Evolutionary conservation across 2,797 vertebrate species (phyloP), one percentile per base, ranked within the genome.

Genomic region (Epinephelus malabaricus): DNA sequence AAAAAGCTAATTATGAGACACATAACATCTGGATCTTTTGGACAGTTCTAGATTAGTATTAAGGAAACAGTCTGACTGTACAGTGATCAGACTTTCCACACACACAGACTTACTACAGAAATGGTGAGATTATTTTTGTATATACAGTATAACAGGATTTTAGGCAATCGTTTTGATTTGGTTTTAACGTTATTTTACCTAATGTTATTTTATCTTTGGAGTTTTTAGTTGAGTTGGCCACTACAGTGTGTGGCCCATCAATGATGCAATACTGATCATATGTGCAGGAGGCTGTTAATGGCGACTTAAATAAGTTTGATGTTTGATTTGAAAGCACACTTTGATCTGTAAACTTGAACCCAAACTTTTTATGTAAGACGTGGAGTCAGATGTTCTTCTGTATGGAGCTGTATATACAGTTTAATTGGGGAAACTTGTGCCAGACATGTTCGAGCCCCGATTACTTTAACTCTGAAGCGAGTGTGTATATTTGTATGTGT

Each of bases 161-260:
- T 63, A 85, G 79, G 67, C 60, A 71, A 61, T 73, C n/a, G 8
- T 84, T 90, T 86, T 73, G 46, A 56, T 74, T 85, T 47, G 66
- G 55, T 89, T 93, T 87, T 78, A 86, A 80, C 82, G 72, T 63
- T 75, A 61, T 92, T 86, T 87, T 83, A 67, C 62, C 17, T 21
- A 68, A 60, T 49, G 12, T 65, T 75, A 25, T 77, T 79, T 88
- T 71, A 47, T 71, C 23, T 53, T 81, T 85, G 2, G n/a, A 53
- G 51, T 25, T 55, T 43, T 83, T 80, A 66, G 84, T 69, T 75
- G 64, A 84, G 34, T 79, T 61, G 53, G 74, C 67, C 27, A 23
- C 59, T 21, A 11, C 50, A 45, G 61, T 13, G 61, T 19, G 56
- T 2, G 4, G 40, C 66, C 27, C 6, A 19, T 64, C 54, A 49